These are phyloP conservation scores for Amazona vittata DNA, from an alignment of 2,113 vertebrate species.

Conservation along the genomic window DNA sequence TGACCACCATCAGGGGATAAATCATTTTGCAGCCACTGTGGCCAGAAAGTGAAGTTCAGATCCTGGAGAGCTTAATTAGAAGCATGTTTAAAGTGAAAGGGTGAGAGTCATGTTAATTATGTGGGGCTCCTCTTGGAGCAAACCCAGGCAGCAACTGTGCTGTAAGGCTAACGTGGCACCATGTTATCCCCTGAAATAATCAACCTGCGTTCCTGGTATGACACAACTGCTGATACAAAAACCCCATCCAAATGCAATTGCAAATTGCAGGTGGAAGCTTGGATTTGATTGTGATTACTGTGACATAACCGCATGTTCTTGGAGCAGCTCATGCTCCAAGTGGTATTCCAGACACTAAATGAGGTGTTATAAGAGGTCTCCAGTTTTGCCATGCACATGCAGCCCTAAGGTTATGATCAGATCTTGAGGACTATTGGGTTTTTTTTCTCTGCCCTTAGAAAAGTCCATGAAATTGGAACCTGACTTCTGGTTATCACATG, in stretches of 20 bases:
- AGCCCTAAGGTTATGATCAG: background rate
- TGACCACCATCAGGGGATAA: constrained; percentile 60
- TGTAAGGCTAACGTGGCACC: background rate
- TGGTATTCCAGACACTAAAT: background rate
- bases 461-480: background rate
- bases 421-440: background rate
- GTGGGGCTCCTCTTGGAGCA: constrained; percentile 54
- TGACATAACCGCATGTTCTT: accelerated
- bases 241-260: background rate
- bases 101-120: constrained; percentile 73
- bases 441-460: background rate
- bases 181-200: constrained; percentile 9
- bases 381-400: background rate
- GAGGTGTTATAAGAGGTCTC: background rate
- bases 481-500: background rate
- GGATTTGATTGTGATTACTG: constrained; percentile 17
- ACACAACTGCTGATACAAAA: background rate
- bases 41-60: constrained; percentile 68
- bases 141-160: constrained; percentile 1
- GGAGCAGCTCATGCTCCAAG: background rate
- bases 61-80: constrained; percentile 73
- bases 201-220: background rate
- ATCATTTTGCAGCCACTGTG: constrained; percentile 55
- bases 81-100: constrained; percentile 72
- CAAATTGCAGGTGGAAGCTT: background rate